Evolutionary conservation across 1,140 invertebrate species (phyloP).

Genomic region (Lepidurus couesii): DNA sequence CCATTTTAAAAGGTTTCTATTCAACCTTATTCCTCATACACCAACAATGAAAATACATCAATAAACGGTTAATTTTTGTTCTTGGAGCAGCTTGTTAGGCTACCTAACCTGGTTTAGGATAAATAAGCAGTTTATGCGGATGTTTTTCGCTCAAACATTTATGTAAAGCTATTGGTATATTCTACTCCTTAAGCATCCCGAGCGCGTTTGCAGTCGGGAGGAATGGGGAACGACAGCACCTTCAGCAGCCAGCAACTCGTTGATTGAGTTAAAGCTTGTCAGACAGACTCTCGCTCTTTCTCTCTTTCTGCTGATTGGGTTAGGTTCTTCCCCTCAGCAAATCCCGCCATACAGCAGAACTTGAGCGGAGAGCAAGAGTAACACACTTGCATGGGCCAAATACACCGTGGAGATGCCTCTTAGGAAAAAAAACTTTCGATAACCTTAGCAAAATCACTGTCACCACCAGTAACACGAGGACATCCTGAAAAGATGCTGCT

Average conservation of each 20-base stretch:
- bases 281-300: slow-evolving; percentile 10
- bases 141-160: not conserved
- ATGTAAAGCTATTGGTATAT: not conserved
- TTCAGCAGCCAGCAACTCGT: slow-evolving; percentile 13
- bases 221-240: slow-evolving; percentile 13
- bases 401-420: not conserved
- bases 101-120: too few species aligned
- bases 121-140: not conserved
- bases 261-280: slow-evolving; percentile 22
- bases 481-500: not conserved
- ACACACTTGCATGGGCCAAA: not conserved
- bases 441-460: not conserved
- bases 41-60: too few species aligned
- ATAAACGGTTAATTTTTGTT: too few species aligned
- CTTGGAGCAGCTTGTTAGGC: too few species aligned
- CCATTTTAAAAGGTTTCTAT: too few species aligned
- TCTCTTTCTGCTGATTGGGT: not conserved
- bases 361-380: not conserved
- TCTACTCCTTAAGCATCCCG: not conserved
- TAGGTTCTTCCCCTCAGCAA: slow-evolving; percentile 2
- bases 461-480: not conserved
- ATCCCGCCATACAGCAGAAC: not conserved
- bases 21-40: too few species aligned
- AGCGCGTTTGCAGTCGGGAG: not conserved
- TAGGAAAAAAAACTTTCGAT: not conserved